These are phyloP conservation scores for Antennarius striatus DNA, from an alignment of 2,113 vertebrate genomes.

Conservation along the genomic window DNA sequence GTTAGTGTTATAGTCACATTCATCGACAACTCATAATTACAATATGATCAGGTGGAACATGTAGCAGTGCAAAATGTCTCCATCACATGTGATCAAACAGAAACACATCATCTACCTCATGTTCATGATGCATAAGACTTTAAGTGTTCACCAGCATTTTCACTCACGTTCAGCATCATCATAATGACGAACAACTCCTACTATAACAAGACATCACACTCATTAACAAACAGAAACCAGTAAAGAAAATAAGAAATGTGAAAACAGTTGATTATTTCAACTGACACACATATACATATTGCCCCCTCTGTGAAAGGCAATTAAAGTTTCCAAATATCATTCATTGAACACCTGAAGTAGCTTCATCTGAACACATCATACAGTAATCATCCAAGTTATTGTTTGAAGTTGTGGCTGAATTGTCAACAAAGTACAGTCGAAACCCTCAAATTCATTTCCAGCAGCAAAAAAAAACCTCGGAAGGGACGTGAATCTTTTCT, in stretches of 20 bases:
- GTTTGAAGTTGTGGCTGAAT: neutral
- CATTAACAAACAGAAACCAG: neutral
- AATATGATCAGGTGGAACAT: slow-evolving; percentile 16
- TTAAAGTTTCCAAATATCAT: neutral
- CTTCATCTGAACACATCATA: slow-evolving; percentile 5
- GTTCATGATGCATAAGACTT: slow-evolving; percentile 51
- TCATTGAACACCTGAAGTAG: too few relatives aligned
- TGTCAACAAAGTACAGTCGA: slow-evolving; percentile 1
- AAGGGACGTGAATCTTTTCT: too few relatives aligned
- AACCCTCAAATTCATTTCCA: slow-evolving; percentile 14
- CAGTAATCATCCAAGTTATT: slow-evolving; percentile 1
- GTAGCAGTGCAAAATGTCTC: fast-evolving
- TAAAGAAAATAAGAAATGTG: slow-evolving; percentile 4
- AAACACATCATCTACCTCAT: slow-evolving; percentile 2
- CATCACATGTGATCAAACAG: slow-evolving; percentile 2
- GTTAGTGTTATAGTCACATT: slow-evolving; percentile 60
- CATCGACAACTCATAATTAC: slow-evolving; percentile 12
- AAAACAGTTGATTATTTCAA: slow-evolving; percentile 14
- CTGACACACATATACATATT: slow-evolving; percentile 31
- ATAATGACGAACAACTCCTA: neutral
- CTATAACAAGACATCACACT: slow-evolving; percentile 11
- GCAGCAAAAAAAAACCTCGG: neutral
- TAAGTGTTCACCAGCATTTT: slow-evolving; percentile 18
- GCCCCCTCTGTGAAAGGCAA: slow-evolving; percentile 25
- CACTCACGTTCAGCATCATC: slow-evolving; percentile 2